Evolutionary conservation across 2,797 vertebrate genomes (phyloP).

Genomic region (Schizopygopsis pylzovi): DNA sequence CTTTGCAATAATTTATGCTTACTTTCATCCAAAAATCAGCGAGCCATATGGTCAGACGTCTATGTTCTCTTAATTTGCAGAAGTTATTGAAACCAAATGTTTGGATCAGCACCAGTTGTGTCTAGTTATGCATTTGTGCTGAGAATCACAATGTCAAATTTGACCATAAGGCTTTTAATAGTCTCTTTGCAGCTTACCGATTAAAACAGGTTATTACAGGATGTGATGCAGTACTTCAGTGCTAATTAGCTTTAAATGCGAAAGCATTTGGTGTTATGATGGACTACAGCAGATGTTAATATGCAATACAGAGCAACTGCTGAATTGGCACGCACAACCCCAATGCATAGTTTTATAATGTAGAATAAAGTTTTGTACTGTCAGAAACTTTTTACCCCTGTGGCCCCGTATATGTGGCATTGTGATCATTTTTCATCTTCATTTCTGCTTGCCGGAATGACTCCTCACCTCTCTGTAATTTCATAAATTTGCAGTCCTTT

Average conservation of each 20-base stretch:
- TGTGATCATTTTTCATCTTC: constrained; percentile 40
- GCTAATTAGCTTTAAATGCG: constrained; percentile 21
- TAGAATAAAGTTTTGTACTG: constrained; percentile 13
- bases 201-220: constrained; percentile 29
- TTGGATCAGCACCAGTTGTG: constrained; percentile 48
- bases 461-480: constrained; percentile 41
- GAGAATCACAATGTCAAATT: constrained; percentile 29
- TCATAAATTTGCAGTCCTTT: constrained; percentile 23
- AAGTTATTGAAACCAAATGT: constrained; percentile 43
- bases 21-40: constrained; percentile 39
- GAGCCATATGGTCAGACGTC: constrained; percentile 54
- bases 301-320: neutral
- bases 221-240: constrained; percentile 27
- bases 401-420: constrained; percentile 31
- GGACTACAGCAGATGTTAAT: constrained; percentile 20
- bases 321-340: neutral
- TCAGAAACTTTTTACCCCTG: constrained; percentile 33
- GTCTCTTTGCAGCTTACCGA: constrained; percentile 13
- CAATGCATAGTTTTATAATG: neutral
- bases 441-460: constrained; percentile 22
- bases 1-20: constrained; percentile 60
- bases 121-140: constrained; percentile 45
- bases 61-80: constrained; percentile 37
- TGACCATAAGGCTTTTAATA: constrained; percentile 22
- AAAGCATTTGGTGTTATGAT: constrained; percentile 17